These are phyloP conservation scores for Squalus acanthias DNA, from an alignment of 2,797 vertebrate species.

Conservation along the genomic window DNA sequence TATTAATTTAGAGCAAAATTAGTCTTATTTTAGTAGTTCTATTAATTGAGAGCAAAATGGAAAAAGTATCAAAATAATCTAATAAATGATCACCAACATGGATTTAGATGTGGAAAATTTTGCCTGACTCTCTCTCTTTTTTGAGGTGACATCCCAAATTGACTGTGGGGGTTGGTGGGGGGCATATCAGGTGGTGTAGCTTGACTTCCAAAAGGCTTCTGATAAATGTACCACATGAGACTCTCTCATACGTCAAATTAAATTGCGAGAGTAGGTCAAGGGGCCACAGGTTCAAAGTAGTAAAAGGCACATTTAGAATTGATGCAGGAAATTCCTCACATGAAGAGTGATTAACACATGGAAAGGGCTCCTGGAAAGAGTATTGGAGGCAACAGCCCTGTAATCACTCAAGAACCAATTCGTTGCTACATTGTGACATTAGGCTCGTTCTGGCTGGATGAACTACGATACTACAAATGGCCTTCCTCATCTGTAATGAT, in stretches of 20 bases:
- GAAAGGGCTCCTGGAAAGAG: not conserved
- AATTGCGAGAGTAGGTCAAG: not conserved
- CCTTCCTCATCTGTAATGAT: not conserved
- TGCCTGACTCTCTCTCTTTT: not conserved
- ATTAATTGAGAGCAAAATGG: not conserved
- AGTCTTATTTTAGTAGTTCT: not conserved
- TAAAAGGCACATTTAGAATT: not conserved
- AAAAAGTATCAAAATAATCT: not conserved
- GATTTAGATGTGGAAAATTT: not conserved
- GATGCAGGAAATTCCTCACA: not conserved
- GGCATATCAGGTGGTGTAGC: not conserved
- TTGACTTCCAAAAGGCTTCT: not conserved
- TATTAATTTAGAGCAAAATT: not conserved
- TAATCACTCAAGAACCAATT: not conserved
- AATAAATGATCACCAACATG: not conserved
- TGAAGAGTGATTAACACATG: not conserved
- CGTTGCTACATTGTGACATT: not conserved
- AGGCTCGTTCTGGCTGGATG: not conserved
- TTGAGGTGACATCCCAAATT: not conserved
- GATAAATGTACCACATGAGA: not conserved
- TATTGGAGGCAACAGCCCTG: not conserved
- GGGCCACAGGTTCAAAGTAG: not conserved
- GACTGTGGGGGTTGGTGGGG: not conserved
- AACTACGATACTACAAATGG: not conserved
- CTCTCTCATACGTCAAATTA: not conserved